phyloP scores from a whole-genome alignment of 2,888 invertebrate genomes.

The Cephus nigrinus region DNA sequence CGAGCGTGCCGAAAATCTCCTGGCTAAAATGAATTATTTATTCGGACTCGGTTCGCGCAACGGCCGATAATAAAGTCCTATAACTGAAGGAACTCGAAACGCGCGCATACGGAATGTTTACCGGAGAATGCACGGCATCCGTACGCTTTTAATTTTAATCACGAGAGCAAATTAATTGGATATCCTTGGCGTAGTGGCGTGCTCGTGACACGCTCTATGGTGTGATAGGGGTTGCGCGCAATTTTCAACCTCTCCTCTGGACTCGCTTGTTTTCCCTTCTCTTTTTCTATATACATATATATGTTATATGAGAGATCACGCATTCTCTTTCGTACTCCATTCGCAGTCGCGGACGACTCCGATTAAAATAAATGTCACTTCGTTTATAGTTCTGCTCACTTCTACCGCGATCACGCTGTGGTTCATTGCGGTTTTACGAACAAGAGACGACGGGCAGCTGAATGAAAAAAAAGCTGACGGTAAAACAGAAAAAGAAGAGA shows the following conservation, averaged over 20 bases:
- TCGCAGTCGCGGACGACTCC: slow-evolving; percentile 13
- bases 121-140: slow-evolving; percentile 8
- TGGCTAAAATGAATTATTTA: not conserved
- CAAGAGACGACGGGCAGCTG: not conserved
- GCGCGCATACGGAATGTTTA: not conserved
- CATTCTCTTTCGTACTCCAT: slow-evolving; percentile 10
- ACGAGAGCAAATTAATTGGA: slow-evolving; percentile 51
- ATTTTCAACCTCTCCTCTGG: slow-evolving; percentile 23
- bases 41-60: not conserved
- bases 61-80: not conserved
- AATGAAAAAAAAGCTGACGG: not conserved
- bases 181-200: slow-evolving; percentile 43
- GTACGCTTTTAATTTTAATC: slow-evolving; percentile 50
- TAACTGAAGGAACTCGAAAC: slow-evolving; percentile 5
- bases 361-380: slow-evolving; percentile 21
- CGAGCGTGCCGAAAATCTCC: not conserved
- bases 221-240: slow-evolving; percentile 23
- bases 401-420: slow-evolving; percentile 6
- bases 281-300: not conserved
- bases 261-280: slow-evolving; percentile 1
- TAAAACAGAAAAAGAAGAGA: not conserved
- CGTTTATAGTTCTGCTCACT: slow-evolving; percentile 6
- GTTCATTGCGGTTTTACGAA: slow-evolving; percentile 5
- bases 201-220: slow-evolving; percentile 47
- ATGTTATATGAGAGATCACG: not conserved